These are phyloP conservation scores for Tipula unca DNA, from an alignment of 2,888 invertebrate genomes.

Conservation along the genomic window DNA sequence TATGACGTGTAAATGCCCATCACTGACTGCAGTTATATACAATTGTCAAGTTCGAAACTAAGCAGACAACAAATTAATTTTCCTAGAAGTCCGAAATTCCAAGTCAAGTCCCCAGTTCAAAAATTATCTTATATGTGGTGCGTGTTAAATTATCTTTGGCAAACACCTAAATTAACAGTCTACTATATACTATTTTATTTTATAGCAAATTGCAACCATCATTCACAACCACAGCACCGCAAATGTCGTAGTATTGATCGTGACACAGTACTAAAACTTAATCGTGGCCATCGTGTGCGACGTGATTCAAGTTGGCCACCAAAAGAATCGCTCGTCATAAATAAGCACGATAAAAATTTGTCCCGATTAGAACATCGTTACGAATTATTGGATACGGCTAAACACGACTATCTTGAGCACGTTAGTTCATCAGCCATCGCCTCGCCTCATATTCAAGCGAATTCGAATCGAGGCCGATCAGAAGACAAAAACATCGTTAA, in stretches of 20 bases:
- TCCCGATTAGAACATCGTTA: not conserved
- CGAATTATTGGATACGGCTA: not conserved
- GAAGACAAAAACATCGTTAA: not conserved
- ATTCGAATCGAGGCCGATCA: not conserved
- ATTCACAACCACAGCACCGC: not conserved
- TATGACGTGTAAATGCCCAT: no score
- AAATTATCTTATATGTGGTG: not conserved
- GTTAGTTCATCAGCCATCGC: not conserved
- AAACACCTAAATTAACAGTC: not conserved
- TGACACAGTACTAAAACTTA: conserved; percentile 40
- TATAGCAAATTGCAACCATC: not conserved
- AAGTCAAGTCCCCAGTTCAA: not conserved
- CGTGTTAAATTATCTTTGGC: not conserved
- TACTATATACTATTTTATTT: not conserved
- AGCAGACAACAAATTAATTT: no score
- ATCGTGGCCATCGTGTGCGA: conserved; percentile 29
- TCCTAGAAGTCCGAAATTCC: no score
- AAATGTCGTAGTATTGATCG: conserved; percentile 35
- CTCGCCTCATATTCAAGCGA: not conserved
- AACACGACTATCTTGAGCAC: not conserved
- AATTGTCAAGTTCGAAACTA: no score
- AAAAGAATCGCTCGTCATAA: not conserved
- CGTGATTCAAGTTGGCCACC: conserved; percentile 21
- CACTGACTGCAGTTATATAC: no score
- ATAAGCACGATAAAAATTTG: not conserved